These are phyloP conservation scores for Chamaea fasciata DNA, from an alignment of 2,113 vertebrate genomes.

Conservation along the genomic window DNA sequence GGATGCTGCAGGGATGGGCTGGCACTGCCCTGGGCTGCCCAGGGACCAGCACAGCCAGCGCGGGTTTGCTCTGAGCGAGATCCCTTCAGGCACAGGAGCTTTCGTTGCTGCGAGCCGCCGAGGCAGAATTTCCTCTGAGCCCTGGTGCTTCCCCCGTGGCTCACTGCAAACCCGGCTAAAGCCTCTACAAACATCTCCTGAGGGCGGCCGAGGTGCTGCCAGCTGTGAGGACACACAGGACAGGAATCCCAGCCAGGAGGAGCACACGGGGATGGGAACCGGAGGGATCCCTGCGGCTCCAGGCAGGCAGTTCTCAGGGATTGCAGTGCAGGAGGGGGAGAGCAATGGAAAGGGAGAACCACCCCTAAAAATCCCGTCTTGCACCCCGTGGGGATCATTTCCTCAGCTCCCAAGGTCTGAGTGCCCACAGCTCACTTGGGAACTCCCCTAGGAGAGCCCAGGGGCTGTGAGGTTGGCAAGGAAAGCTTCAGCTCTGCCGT, in stretches of 20 bases:
- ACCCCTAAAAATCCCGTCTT: not conserved
- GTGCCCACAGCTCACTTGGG: not conserved
- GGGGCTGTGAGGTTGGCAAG: not conserved
- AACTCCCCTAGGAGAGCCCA: not conserved
- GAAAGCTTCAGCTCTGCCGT: not conserved
- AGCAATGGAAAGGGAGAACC: not conserved
- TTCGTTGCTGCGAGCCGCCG: not conserved
- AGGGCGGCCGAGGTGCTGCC: not conserved
- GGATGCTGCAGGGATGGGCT: not conserved
- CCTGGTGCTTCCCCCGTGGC: not conserved
- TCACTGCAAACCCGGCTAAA: not conserved
- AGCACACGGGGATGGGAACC: not conserved
- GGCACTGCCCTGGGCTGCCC: not conserved
- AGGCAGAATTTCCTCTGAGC: not conserved
- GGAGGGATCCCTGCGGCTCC: not conserved
- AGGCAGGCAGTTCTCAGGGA: not conserved
- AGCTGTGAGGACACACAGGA: constrained; percentile 8
- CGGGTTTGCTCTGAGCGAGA: not conserved
- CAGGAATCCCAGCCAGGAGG: not conserved
- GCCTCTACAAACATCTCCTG: not conserved
- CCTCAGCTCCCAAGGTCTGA: not conserved
- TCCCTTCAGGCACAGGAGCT: not conserved
- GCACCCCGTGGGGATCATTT: not conserved
- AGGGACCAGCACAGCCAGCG: not conserved
- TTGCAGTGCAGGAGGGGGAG: not conserved